Evolutionary conservation across 2,113 vertebrate species (phyloP), one percentile per base, ranked within the genome.

Genomic region (Atractosteus spatula): DNA sequence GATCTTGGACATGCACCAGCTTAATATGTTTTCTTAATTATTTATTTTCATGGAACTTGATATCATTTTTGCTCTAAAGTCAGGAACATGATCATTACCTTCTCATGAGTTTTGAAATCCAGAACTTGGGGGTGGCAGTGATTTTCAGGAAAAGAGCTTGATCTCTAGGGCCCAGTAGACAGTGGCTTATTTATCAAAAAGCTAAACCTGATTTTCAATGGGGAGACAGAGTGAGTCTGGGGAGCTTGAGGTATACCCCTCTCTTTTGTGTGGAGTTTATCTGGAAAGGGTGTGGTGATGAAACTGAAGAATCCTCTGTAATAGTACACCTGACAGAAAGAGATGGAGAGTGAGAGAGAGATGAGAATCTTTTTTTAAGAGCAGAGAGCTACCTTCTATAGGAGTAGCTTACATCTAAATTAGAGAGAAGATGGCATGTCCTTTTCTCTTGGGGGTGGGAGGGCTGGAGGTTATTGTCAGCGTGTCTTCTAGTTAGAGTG

Each of bases 371-470:
- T 82, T 77, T 71, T 83, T 82, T 85, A 85, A 86, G 83, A 73
- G 73, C 80, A 88, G 81, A 75, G 73, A 83, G 82, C 14, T 7
- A 73, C 77, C 51, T 75, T 84, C 71, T 71, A 72, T 81, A 78
- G 29, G 76, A 79, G 83, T 78, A 78, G 79, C 78, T 83, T 85
- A 86, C 84, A 86, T 86, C 76, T 87, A 82, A 88, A 72, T 81
- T 71, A 82, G 80, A 74, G 76, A 69, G 12, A 17, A 79, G 79
- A 78, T 85, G 82, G 73, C 78, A 76, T 87, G 82, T 76, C 83
- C 73, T 63, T 69, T 76, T 68, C 72, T 68, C 72, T 42, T 41
- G 8, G 17, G 17, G 47, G 47, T 17, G 45, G 76, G 77, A 68
- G 55, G 55, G 17, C 7, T 62, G 55, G 61, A 29, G 66, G 61